Evolutionary conservation across 2,888 invertebrate genomes (phyloP).

Genomic region (Xanthorhoe spadicearia): DNA sequence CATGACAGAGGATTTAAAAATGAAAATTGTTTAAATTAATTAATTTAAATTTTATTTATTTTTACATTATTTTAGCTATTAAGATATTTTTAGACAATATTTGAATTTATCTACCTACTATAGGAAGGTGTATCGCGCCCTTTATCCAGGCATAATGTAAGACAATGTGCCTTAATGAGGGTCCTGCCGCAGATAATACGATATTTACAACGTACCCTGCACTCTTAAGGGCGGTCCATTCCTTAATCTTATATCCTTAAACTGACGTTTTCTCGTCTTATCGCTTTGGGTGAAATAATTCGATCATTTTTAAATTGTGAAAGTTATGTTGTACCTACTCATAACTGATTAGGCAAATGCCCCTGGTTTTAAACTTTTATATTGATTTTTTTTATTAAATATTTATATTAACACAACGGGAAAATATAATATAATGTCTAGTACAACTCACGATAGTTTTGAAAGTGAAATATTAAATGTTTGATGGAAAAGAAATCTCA

Average conservation of each 20-base stretch:
- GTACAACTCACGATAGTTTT: too few relatives aligned
- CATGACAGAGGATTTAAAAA: too few relatives aligned
- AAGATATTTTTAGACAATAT: background rate
- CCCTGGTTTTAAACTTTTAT: too few relatives aligned
- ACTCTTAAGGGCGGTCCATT: constrained; percentile 34
- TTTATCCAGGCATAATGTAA: constrained; percentile 52
- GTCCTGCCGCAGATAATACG: constrained; percentile 43
- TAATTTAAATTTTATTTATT: too few relatives aligned
- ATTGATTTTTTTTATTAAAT: too few relatives aligned
- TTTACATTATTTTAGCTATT: too few relatives aligned
- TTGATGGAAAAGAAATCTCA: too few relatives aligned
- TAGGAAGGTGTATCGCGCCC: constrained; percentile 36
- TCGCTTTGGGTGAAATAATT: constrained; percentile 43
- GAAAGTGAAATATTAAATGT: too few relatives aligned
- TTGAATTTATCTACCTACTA: constrained; percentile 25
- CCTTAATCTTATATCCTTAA: constrained; percentile 53
- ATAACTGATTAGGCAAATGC: background rate
- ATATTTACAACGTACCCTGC: constrained; percentile 34
- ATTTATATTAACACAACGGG: too few relatives aligned
- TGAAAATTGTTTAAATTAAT: too few relatives aligned
- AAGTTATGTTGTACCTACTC: background rate
- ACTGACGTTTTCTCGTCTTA: constrained; percentile 51
- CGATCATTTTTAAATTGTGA: constrained; percentile 21
- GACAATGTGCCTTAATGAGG: constrained; percentile 55
- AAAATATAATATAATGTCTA: too few relatives aligned